Evolutionary conservation across 2,888 invertebrate genomes (phyloP), one percentile per base, ranked within the genome.

Genomic region (Ochropacha duplaris): DNA sequence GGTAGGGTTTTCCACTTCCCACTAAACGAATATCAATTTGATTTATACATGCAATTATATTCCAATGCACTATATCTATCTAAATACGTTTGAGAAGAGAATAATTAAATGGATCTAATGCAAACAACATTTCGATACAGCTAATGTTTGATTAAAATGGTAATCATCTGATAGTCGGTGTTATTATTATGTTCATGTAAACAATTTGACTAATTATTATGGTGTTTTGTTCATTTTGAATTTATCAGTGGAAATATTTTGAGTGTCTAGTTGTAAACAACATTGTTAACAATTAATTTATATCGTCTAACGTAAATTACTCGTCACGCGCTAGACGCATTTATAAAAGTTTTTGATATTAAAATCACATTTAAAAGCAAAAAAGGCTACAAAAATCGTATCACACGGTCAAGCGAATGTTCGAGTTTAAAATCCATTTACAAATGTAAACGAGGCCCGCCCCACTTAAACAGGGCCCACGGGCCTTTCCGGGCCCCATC

Each of bases 1-100:
- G 81, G 77, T 76, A 77, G 81, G 83, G 84, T 79, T 79, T 68
- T 78, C 81, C 76, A 88, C 88, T 86, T 68, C 78, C 81, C 76
- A 88, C 88, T 86, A 88, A 86, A 86, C 79, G 85, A 78, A 83
- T 84, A 87, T 86, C 89, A 87, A 84, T 90, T 87, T 91, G 91
- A 91, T 90, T 90, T 90, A 91, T 91, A 76, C 70, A 68, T 67
- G 79, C 83, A 84, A 87, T 88, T 85, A 87, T 84, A 85, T 83
- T 77, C 1, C 16, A 44, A 44, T 44, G 44, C 44, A 44, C 44
- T 16, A 6, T 9, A n/a, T n/a, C n/a, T n/a, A n/a, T 9, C 16
- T 44, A 19, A 19, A 19, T 52, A 22, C 52, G 34, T 31, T 12
- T 26, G 11, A 11, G 19, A 12, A 12, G 52, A 9, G 34, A 16